phyloP scores from a whole-genome alignment of 2,797 vertebrate species.

The Momotus momota region DNA sequence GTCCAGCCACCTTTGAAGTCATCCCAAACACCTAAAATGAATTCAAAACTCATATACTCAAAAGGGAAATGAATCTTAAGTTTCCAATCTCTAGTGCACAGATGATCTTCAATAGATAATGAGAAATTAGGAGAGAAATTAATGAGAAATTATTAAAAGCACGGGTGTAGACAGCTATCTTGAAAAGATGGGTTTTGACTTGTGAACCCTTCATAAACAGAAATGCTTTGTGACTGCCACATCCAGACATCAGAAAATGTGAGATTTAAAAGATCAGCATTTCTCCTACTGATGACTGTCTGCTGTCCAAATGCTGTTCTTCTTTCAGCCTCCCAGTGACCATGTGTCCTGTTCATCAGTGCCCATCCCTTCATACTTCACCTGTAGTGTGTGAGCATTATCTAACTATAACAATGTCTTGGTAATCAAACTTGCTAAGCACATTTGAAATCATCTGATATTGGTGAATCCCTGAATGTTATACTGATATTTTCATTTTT shows the following conservation, averaged over 20 bases:
- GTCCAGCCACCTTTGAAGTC: not conserved
- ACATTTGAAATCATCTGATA: not conserved
- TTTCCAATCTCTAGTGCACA: not conserved
- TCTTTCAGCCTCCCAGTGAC: not conserved
- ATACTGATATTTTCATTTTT: not conserved
- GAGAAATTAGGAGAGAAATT: not conserved
- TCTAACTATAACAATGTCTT: fast-evolving
- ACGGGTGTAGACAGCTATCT: not conserved
- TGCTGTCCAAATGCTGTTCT: not conserved
- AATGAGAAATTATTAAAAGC: not conserved
- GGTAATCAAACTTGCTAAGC: not conserved
- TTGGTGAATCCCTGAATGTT: not conserved
- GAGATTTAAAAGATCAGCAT: not conserved
- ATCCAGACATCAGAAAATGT: not conserved
- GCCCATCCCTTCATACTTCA: not conserved
- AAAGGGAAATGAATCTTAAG: not conserved
- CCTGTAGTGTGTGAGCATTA: fast-evolving
- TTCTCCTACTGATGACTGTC: not conserved
- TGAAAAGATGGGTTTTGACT: not conserved
- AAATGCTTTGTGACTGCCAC: not conserved
- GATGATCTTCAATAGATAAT: not conserved
- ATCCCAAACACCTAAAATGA: not conserved
- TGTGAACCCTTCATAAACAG: not conserved
- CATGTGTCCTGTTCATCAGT: fast-evolving
- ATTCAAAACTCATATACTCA: not conserved